phyloP scores from a whole-genome alignment of 2,113 vertebrate species.

The Reinhardtius hippoglossoides region DNA sequence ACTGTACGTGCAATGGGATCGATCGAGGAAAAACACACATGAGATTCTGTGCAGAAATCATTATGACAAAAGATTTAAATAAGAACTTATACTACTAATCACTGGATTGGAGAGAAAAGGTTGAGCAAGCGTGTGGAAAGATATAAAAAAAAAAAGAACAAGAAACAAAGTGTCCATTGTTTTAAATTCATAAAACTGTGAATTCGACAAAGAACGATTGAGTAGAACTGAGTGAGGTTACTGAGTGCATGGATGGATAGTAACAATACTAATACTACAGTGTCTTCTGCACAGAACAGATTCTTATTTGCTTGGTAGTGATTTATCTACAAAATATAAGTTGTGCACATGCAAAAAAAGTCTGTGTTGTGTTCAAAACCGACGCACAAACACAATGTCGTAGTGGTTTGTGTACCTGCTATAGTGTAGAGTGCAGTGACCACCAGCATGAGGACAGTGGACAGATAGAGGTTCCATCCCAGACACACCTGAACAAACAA shows the following conservation, averaged over 20 bases:
- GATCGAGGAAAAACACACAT: no score
- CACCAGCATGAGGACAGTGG: conserved; percentile 87
- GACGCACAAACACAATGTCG: not conserved
- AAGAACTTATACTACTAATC: not conserved
- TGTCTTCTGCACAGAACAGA: not conserved
- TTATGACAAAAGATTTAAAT: not conserved
- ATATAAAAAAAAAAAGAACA: not conserved
- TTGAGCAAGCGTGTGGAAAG: not conserved
- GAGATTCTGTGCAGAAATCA: no score
- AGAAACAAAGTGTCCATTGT: not conserved
- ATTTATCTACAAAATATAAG: not conserved
- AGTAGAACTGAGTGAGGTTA: not conserved
- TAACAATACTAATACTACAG: not conserved
- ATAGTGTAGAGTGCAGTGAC: conserved; percentile 91
- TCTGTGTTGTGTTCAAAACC: not conserved
- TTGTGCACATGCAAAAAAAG: not conserved
- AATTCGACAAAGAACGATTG: not conserved
- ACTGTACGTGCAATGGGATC: no score
- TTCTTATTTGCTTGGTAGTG: not conserved
- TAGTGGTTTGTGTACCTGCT: conserved; percentile 79
- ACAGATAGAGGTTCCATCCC: conserved; percentile 94
- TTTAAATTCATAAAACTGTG: no score
- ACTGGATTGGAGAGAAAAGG: not conserved
- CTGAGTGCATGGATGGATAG: not conserved
- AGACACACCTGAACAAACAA: conserved; percentile 93